phyloP scores from a whole-genome alignment of 92 coral and sea anemone genomes.

The Desmophyllum pertusum region DNA sequence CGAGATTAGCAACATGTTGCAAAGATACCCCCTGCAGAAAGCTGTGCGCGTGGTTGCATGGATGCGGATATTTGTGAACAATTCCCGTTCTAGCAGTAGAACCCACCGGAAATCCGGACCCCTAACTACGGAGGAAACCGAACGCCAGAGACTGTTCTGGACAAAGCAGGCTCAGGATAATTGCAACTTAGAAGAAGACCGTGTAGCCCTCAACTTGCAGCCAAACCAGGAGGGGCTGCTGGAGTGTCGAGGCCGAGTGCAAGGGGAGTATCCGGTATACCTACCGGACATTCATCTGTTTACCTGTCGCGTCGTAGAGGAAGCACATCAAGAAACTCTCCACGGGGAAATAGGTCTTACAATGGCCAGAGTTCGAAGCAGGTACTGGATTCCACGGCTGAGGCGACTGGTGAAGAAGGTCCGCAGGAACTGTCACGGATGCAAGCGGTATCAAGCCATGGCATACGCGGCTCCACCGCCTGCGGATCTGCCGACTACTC shows the following conservation, averaged over 20 bases:
- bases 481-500: slow-evolving; percentile 7
- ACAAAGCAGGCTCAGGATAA: slow-evolving; percentile 2
- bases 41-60: slow-evolving; percentile 15
- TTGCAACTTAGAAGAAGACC: background rate
- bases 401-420: slow-evolving; percentile 29
- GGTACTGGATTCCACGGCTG: slow-evolving; percentile 35
- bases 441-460: slow-evolving; percentile 11
- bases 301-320: too few species aligned
- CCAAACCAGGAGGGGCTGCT: slow-evolving; percentile 20
- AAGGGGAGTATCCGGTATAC: slow-evolving; percentile 26
- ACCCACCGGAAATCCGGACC: background rate
- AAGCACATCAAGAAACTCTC: too few species aligned
- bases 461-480: slow-evolving; percentile 20
- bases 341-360: slow-evolving; percentile 14
- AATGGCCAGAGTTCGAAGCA: slow-evolving; percentile 22
- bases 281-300: too few species aligned
- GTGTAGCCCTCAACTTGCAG: slow-evolving; percentile 26
- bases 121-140: slow-evolving; percentile 13
- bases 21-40: slow-evolving; percentile 4
- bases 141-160: slow-evolving; percentile 6
- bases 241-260: slow-evolving; percentile 31
- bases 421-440: slow-evolving; percentile 10
- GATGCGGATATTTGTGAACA: slow-evolving; percentile 22
- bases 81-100: background rate
- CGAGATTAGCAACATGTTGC: background rate